Base-by-base conservation (phyloP, 1,140 invertebrate species). In the Drosophila setifemur region DNA sequence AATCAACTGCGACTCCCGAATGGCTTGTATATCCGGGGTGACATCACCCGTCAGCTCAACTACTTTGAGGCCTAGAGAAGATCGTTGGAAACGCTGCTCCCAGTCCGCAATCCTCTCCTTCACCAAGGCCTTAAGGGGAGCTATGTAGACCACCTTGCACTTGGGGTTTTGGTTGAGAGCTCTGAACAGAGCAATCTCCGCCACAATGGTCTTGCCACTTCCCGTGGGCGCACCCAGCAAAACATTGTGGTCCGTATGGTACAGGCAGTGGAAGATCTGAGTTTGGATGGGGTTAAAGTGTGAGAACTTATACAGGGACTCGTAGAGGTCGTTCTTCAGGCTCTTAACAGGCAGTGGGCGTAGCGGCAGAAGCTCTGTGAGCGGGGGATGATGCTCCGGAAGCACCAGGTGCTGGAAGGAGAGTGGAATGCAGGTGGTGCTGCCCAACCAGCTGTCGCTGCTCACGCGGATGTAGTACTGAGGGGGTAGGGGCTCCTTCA, bases 201-300 rank as follows among this genome's bases (percentile, higher is more conserved):
- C 98, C 6, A 96, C 97, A 48, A 99, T 97, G 0, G 99, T 99
- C 93, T 99, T 99, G 39, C 99, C 99, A 0, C 98, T 99, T 3
- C 98, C 98, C 3, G 99, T 99, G 0, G 99, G 99, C 1, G 99
- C 98, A 2, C 99, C 98, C 7, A 99, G 91, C 1, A 99, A 91
- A 2, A 98, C 95, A 90, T 99, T 99, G 66, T 95, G 93, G 87
- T 99, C 97, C 0, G 97, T 98, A 90, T 99, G 95, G 91, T 99
- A 99, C 0, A 99, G 91, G 64, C 96, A 96, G 91, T 99, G 97
- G 90, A 99, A 99, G 33, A 99, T 96, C 92, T 99, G 99, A 3
- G 98, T 99, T 91, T 99, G 99, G 81, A 99, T 98, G 1, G 98
- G 97, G 92, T 99, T 99, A 91, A 99, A 99, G 90, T 99, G 97